A percentile compares a stretch with the other conserved stretches of the same genome.
Evolutionary conservation across 2,888 invertebrate species (phyloP).

Genomic region (Xylocampa areola): DNA sequence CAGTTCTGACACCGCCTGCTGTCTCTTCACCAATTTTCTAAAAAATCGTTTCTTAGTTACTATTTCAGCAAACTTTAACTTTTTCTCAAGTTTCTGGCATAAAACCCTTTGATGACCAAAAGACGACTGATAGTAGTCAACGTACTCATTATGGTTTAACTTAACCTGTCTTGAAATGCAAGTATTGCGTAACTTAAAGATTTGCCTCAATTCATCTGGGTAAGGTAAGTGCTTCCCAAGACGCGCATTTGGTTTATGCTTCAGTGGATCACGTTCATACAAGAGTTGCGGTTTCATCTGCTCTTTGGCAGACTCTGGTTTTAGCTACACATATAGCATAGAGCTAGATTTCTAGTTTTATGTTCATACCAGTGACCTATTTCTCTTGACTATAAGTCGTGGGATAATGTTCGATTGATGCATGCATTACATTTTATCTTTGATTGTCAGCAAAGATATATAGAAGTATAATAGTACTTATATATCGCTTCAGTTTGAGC

Average conservation of each 20-base stretch:
- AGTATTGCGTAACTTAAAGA: slow-evolving; percentile 9
- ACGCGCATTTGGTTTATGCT: slow-evolving; percentile 44
- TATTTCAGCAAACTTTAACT: too few relatives aligned
- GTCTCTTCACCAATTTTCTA: too few relatives aligned
- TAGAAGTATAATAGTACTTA: background rate
- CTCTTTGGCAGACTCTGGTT: slow-evolving; percentile 22
- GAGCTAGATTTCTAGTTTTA: slow-evolving; percentile 34
- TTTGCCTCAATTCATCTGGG: slow-evolving; percentile 37
- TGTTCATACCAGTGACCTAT: slow-evolving; percentile 19
- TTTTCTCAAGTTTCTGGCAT: too few relatives aligned
- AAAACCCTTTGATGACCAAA: too few relatives aligned
- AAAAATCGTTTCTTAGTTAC: too few relatives aligned
- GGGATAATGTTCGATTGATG: slow-evolving; percentile 47
- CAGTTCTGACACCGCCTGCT: too few relatives aligned
- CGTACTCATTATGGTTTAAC: too few relatives aligned
- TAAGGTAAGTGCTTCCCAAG: slow-evolving; percentile 39
- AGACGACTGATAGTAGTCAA: too few relatives aligned
- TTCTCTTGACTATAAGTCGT: slow-evolving; percentile 37
- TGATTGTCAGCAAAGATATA: slow-evolving; percentile 26
- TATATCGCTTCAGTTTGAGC: background rate
- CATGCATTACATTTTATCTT: slow-evolving; percentile 36
- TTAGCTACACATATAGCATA: slow-evolving; percentile 18
- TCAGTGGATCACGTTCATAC: slow-evolving; percentile 42
- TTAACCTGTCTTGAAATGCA: too few relatives aligned
- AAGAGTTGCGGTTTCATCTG: slow-evolving; percentile 44